phyloP scores from a whole-genome alignment of 2,888 invertebrate species.

The Agapostemon virescens region DNA sequence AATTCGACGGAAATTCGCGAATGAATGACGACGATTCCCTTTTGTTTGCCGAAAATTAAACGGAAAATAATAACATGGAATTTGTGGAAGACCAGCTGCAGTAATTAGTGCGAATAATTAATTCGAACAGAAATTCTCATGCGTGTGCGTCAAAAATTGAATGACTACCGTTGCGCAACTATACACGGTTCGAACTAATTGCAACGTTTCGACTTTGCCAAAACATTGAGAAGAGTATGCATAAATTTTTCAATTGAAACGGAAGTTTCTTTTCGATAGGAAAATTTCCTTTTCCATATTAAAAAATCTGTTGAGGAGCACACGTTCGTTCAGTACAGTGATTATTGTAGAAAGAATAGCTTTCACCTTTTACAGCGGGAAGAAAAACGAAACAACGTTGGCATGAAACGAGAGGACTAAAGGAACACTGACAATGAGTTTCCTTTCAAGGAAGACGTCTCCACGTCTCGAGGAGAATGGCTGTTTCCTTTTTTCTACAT shows the following conservation, averaged over 20 bases:
- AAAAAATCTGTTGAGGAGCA: constrained; percentile 1
- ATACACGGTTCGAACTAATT: neutral
- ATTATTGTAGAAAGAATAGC: constrained; percentile 18
- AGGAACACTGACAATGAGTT: neutral
- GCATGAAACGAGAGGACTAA: neutral
- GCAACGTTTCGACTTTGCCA: neutral
- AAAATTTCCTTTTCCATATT: constrained; percentile 18
- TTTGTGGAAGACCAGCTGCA: neutral
- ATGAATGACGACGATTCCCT: no score
- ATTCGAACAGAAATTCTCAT: neutral
- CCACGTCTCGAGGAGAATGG: neutral
- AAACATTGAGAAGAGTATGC: neutral
- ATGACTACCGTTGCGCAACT: neutral
- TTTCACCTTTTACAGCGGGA: neutral
- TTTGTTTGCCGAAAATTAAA: neutral
- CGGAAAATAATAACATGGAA: neutral
- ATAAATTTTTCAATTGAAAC: neutral
- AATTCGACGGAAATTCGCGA: neutral
- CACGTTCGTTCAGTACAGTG: constrained; percentile 25
- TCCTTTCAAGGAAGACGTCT: neutral
- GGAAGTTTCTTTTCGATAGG: neutral
- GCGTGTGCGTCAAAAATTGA: neutral
- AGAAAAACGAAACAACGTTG: neutral
- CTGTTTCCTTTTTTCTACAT: neutral
- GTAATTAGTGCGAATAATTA: neutral